Base-by-base conservation (phyloP, 2,113 vertebrate genomes). In the Tetrao urogallus region DNA sequence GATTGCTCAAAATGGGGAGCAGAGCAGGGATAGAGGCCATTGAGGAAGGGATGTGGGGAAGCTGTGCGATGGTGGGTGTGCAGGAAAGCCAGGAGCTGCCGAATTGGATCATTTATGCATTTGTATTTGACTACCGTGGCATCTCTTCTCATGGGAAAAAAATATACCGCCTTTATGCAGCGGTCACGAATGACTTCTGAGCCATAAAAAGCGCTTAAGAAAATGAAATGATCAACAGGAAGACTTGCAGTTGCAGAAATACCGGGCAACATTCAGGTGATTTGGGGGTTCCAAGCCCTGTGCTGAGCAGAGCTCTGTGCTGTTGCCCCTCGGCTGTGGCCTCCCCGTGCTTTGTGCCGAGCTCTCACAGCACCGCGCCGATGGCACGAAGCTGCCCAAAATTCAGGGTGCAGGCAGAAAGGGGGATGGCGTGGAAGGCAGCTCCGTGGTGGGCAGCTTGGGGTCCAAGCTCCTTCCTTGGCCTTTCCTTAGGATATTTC, bases 21-120 rank as follows among this genome's bases (percentile, higher is more conserved):
- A 54, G 15, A 73, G 11, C 21, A 61, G 58, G 34, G 57, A 28
- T 25, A n/a, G 80, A 89, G 48, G 12, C 3, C 45, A 27, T 7
- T 1, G 27, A 15, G 20, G 21, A 2, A 30, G 21, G 25, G 19
- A 2, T 82, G 86, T 50, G 5, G 15, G 17, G n/a, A 63, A 94
- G 28, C 32, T 32, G 25, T 1, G 30, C 22, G 18, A 79, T 64
- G 40, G 28, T 17, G 27, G 42, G 70, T 4, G 2, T 1, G n/a
- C 4, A 38, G 36, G 27, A 7, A 34, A 80, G 34, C 11, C 17
- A 48, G 30, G 24, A 14, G 40, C 57, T 76, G 79, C 30, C 50
- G 25, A 76, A n/a, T 63, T 58, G 66, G 61, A 69, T 30, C 42
- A 11, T 20, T 40, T 0, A 7, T 0, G 9, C 30, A 2, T 64